Base-by-base conservation (phyloP, 2,888 invertebrate genomes). In the Dorcus hopei region DNA sequence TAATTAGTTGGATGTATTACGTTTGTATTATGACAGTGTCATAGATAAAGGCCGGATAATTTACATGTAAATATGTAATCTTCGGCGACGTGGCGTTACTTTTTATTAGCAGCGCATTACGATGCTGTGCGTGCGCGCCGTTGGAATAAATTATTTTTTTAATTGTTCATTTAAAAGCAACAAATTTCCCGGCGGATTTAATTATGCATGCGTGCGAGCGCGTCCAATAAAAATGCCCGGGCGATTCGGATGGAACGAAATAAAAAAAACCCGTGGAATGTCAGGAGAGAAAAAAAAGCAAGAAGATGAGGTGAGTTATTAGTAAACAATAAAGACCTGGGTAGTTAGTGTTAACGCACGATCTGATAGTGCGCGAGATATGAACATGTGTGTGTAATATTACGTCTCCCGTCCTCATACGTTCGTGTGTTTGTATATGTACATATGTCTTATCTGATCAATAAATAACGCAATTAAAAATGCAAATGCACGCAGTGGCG, bases 401-500 rank as follows among this genome's bases (percentile, higher is more conserved):
- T 54, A n/a, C 49, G 33, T 48, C 40, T 54, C 48, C 50, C 48
- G 50, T 52, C 41, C 43, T 41, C 54, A 58, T 52, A 51, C 48
- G 54, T 53, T 47, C 54, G 48, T 56, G 52, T 33, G 26, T 33
- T 33, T 33, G 26, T 33, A 33, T 33, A 33, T 33, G 26, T 33
- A 33, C 26, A 33, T 33, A 33, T 33, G 26, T 33, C 26, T 53
- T 65, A 65, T 63, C 62, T 62, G 60, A 65, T 65, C 66, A 57
- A 66, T 66, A 65, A 66, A 64, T 66, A 63, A 64, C 61, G 61
- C 63, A 66, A 66, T 66, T 65, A 66, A 66, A 66, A 66, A 65
- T 65, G 63, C 57, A 65, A 66, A 66, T 66, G 65, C 61, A 59
- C 54, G 59, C 63, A 62, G 59, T 41, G 33, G 62, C 59, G 61